phyloP scores from a whole-genome alignment of 2,797 vertebrate species.

The Trichosurus vulpecula region DNA sequence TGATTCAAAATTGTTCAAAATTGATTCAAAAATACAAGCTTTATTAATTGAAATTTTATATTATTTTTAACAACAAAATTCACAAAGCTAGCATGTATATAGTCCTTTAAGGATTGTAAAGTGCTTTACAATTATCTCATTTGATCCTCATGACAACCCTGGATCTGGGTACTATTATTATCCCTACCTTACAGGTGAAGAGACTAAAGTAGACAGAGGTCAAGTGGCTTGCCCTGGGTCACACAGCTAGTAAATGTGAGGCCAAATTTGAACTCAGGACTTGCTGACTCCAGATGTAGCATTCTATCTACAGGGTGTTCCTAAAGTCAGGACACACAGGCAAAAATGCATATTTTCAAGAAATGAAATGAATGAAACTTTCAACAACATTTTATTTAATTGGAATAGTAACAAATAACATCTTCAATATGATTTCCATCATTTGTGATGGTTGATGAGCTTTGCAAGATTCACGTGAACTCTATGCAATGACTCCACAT shows the following conservation, averaged over 20 bases:
- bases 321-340: too few relatives aligned
- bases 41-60: slow-evolving; percentile 42
- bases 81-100: neutral
- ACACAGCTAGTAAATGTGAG: neutral
- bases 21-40: slow-evolving; percentile 40
- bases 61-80: slow-evolving; percentile 1
- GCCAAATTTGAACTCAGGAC: neutral
- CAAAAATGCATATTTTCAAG: too few relatives aligned
- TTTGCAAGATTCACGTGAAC: too few relatives aligned
- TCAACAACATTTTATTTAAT: too few relatives aligned
- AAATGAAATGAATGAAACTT: too few relatives aligned
- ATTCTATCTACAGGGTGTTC: neutral
- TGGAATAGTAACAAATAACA: too few relatives aligned
- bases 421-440: too few relatives aligned
- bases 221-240: neutral
- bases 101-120: neutral
- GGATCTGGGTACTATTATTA: neutral
- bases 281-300: neutral
- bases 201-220: neutral
- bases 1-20: slow-evolving; percentile 29
- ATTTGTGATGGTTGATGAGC: too few relatives aligned
- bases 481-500: too few relatives aligned
- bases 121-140: neutral
- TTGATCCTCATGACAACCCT: neutral
- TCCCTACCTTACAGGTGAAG: neutral